Evolutionary conservation across 2,113 vertebrate species (phyloP).

Genomic region (Pongo abelii): DNA sequence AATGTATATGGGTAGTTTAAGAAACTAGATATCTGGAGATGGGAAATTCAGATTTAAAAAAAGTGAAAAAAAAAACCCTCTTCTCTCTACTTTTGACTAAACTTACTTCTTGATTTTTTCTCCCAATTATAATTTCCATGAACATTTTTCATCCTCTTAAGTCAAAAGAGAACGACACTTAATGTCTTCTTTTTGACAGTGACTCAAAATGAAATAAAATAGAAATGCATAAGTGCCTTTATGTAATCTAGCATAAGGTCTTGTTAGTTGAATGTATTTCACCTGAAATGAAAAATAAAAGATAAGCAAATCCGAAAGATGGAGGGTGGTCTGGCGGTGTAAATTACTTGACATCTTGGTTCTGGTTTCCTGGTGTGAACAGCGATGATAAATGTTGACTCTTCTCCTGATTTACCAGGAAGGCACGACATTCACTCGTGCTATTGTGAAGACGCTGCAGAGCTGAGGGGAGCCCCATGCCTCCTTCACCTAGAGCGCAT

Average conservation of each 20-base stretch:
- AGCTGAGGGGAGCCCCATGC: background rate
- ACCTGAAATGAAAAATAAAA: background rate
- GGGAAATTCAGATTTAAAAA: background rate
- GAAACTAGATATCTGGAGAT: constrained; percentile 34
- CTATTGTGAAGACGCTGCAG: background rate
- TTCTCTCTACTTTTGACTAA: background rate
- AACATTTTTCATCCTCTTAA: constrained; percentile 14
- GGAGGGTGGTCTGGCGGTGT: background rate
- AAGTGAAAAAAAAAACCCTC: too few species aligned
- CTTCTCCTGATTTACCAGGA: background rate
- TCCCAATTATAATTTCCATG: background rate
- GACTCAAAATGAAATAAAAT: constrained; percentile 39
- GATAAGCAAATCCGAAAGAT: background rate
- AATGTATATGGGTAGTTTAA: background rate
- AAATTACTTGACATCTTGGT: background rate
- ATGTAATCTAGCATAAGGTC: background rate
- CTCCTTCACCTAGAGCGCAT: background rate
- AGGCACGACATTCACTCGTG: background rate
- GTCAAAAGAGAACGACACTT: background rate
- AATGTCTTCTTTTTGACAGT: background rate
- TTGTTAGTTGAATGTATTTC: constrained; percentile 4
- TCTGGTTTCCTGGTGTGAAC: background rate
- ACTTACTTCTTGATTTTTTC: background rate
- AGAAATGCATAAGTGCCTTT: background rate
- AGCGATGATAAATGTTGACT: background rate